phyloP scores from a whole-genome alignment of 1,140 invertebrate genomes.

The Temnothorax longispinosus region DNA sequence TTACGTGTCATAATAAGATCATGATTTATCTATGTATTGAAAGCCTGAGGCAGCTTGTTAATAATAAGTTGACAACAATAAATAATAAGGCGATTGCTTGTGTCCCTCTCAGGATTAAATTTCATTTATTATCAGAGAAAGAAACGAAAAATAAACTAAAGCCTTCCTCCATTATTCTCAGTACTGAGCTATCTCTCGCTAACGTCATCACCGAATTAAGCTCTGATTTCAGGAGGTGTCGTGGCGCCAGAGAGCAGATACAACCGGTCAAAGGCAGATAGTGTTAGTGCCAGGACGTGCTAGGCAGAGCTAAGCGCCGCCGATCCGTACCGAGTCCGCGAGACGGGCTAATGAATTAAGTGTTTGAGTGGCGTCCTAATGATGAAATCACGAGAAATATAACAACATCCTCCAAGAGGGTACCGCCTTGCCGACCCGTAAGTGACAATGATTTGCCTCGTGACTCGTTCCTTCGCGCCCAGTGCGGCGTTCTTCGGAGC shows the following conservation, averaged over 20 bases:
- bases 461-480: conserved; percentile 48
- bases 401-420: conserved; percentile 66
- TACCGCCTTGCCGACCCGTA: conserved; percentile 24
- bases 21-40: not conserved
- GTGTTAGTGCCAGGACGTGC: conserved; percentile 72
- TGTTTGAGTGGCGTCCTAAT: conserved; percentile 71
- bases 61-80: not conserved
- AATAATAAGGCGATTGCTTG: not conserved
- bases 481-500: not conserved
- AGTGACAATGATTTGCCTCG: conserved; percentile 74
- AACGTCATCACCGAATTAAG: conserved; percentile 58
- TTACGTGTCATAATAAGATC: not conserved
- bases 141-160: not conserved
- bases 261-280: conserved; percentile 48
- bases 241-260: conserved; percentile 71
- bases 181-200: not conserved
- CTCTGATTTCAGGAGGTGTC: conserved; percentile 66
- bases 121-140: not conserved
- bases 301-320: conserved; percentile 63
- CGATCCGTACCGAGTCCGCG: conserved; percentile 21
- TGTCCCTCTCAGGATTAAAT: not conserved
- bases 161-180: not conserved
- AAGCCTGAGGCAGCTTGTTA: not conserved
- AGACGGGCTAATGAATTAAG: conserved; percentile 69
- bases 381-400: conserved; percentile 75